phyloP scores from a whole-genome alignment of 2,888 invertebrate species.

The Teinopalpus imperialis region DNA sequence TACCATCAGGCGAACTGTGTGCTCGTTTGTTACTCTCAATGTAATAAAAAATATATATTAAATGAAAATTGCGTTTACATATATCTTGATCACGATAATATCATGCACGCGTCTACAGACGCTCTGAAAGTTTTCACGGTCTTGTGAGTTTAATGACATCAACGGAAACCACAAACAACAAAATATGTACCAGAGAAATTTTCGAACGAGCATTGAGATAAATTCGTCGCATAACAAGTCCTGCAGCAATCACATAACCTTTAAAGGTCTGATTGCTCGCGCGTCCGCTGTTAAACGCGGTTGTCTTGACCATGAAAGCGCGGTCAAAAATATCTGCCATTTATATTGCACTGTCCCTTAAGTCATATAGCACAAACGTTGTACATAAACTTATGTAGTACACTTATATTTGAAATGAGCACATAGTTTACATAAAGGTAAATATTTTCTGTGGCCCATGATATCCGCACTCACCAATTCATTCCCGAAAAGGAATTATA shows the following conservation, averaged over 20 bases:
- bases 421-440: background rate
- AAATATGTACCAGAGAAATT: slow-evolving; percentile 18
- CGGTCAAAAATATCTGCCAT: slow-evolving; percentile 64
- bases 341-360: too few species aligned
- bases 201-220: slow-evolving; percentile 27
- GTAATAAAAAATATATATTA: too few species aligned
- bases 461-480: too few species aligned
- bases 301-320: slow-evolving; percentile 57
- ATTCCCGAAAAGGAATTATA: too few species aligned
- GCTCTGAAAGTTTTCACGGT: slow-evolving; percentile 22
- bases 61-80: too few species aligned
- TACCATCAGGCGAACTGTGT: too few species aligned
- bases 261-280: slow-evolving; percentile 47
- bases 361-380: too few species aligned
- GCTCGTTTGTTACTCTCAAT: too few species aligned
- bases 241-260: slow-evolving; percentile 58
- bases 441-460: too few species aligned
- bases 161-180: background rate
- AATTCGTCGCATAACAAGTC: slow-evolving; percentile 43
- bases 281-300: slow-evolving; percentile 43
- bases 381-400: too few species aligned
- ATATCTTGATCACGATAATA: too few species aligned
- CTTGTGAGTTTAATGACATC: slow-evolving; percentile 18
- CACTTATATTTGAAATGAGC: too few species aligned
- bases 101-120: slow-evolving; percentile 11